Evolutionary conservation across 2,113 vertebrate genomes (phyloP), one percentile per base, ranked within the genome.

Genomic region (Anoplopoma fimbria): DNA sequence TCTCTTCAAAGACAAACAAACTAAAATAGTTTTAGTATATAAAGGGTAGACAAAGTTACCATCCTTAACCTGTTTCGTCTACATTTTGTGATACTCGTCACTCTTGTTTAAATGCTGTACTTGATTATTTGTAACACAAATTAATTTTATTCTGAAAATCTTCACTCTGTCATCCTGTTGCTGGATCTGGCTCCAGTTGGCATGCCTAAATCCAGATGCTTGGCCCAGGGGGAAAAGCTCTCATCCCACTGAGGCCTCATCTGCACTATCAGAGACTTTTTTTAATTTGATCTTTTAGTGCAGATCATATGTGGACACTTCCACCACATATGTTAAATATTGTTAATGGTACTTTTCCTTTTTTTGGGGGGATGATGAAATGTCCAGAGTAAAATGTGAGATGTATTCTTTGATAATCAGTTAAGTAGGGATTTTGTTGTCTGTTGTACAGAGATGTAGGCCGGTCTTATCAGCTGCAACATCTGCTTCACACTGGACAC

Each of bases 371-470:
- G 79, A 85, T 73, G 15, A 69, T n/a, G n/a, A 78, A 80, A 19
- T 9, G 42, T 82, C 36, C 58, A 2, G 7, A 55, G 33, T 53
- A 34, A 45, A 82, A 82, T 72, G 85, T 81, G 53, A 27, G 19
- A 83, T 33, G 12, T 67, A 55, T 70, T 73, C 79, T 87, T 90
- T 72, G 34, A 67, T 84, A 77, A 81, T 81, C 81, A 67, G 62
- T 74, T 69, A 77, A 83, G 62, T 78, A 57, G 76, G 63, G 85
- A 83, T 88, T 83, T 82, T 60, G 69, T 69, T 68, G 36, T 38
- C 36, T 38, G 36, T 9, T 36, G 4, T 25, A 40, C 71, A 65
- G 71, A 73, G 57, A 74, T 69, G 70, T 64, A 61, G 67, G 61
- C 29, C 33, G 33, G 10, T 62, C 42, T 69, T 49, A 81, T 61